Percentiles rank a stretch among this genome's conserved stretches.
Conservation (phyloP, 2,113 vertebrate genomes). For the Barbus barbus region DNA sequence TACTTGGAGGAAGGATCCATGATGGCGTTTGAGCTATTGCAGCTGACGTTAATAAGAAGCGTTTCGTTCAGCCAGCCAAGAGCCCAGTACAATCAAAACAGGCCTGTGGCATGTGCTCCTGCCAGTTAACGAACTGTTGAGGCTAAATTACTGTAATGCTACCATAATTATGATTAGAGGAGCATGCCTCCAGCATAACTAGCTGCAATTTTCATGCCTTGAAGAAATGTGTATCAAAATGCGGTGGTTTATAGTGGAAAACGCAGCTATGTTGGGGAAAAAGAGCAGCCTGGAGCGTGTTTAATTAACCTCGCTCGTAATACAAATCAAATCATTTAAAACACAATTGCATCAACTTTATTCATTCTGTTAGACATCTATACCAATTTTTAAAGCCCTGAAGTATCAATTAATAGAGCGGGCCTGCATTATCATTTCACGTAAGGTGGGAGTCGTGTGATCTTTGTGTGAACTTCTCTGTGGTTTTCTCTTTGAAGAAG, state of each 20-base stretch:
- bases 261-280: neutral
- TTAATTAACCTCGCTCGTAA: conserved; percentile 3
- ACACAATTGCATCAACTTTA: neutral
- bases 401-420: neutral
- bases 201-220: conserved; percentile 42
- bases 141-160: conserved; percentile 46
- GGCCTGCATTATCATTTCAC: neutral
- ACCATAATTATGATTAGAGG: conserved; percentile 29
- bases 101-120: conserved; percentile 39
- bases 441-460: neutral
- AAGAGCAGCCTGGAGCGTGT: neutral
- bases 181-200: conserved; percentile 31
- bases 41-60: conserved; percentile 28
- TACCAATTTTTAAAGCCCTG: neutral
- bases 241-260: conserved; percentile 2
- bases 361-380: neutral
- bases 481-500: conserved; percentile 22
- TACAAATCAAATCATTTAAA: neutral
- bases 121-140: conserved; percentile 24
- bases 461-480: neutral
- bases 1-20: neutral
- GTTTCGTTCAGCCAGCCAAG: conserved; percentile 26
- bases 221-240: conserved; percentile 38
- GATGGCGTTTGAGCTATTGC: conserved; percentile 21
- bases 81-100: conserved; percentile 41